These are phyloP conservation scores for Trigoniulus corallinus DNA, from an alignment of 1,140 invertebrate genomes.

Conservation along the genomic window DNA sequence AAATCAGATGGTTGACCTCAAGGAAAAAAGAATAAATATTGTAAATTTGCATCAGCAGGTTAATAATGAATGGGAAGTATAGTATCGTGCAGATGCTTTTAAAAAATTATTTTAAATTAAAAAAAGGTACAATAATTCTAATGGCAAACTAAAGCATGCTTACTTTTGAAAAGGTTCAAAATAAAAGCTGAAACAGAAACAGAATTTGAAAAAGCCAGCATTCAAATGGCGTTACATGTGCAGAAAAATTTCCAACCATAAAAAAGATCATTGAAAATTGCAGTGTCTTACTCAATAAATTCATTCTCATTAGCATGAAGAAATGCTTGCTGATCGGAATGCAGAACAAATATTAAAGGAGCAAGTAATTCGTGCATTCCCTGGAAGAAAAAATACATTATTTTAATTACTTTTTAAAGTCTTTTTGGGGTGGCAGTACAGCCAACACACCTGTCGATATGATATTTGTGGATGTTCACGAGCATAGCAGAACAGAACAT, in stretches of 20 bases:
- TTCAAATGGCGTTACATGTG: neutral
- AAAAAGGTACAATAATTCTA: too few relatives aligned
- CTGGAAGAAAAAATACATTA: conserved; percentile 21
- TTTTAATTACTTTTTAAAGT: neutral
- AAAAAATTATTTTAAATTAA: too few relatives aligned
- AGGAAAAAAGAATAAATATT: too few relatives aligned
- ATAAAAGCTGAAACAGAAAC: conserved; percentile 2
- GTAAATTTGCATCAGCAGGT: too few relatives aligned
- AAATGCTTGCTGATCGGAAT: conserved; percentile 50
- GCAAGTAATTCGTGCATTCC: conserved; percentile 73
- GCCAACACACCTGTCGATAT: conserved; percentile 43
- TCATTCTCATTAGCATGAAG: conserved; percentile 29
- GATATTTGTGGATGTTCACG: conserved; percentile 48
- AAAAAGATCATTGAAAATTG: too few relatives aligned
- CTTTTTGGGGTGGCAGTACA: neutral
- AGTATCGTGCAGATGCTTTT: too few relatives aligned
- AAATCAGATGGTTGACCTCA: neutral
- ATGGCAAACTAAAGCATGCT: conserved; percentile 4
- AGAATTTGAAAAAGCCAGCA: conserved; percentile 5
- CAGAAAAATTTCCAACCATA: too few relatives aligned
- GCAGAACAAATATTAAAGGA: conserved; percentile 52
- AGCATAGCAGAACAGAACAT: conserved; percentile 52
- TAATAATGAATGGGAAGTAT: too few relatives aligned
- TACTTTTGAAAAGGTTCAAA: conserved; percentile 2
- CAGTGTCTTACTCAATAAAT: conserved; percentile 23